Conservation (phyloP, 2,888 invertebrate species). For the Diadegma fenestrale region DNA sequence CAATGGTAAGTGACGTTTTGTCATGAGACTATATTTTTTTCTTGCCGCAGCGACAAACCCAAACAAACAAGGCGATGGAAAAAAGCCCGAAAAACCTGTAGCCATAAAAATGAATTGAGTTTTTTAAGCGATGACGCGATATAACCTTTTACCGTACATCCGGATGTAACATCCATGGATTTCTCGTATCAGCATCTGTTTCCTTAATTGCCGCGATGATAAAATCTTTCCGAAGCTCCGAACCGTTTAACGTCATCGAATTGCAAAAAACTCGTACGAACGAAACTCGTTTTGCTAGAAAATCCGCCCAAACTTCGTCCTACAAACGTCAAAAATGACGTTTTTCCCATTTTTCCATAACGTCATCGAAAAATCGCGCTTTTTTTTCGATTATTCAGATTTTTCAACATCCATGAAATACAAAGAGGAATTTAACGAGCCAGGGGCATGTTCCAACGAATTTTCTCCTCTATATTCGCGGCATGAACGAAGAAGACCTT, state of each 20-base stretch:
- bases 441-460: slow-evolving; percentile 56
- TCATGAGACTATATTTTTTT: neutral
- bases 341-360: neutral
- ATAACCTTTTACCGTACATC: slow-evolving; percentile 54
- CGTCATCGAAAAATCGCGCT: neutral
- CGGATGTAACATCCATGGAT: slow-evolving; percentile 55
- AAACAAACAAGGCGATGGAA: neutral
- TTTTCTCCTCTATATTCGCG: slow-evolving; percentile 78
- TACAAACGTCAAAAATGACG: neutral
- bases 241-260: neutral
- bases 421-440: neutral
- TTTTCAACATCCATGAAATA: slow-evolving; percentile 48
- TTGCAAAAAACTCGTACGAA: neutral
- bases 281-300: neutral
- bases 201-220: slow-evolving; percentile 50
- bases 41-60: neutral
- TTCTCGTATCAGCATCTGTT: slow-evolving; percentile 59
- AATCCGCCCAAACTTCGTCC: neutral
- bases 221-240: neutral
- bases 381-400: slow-evolving; percentile 39
- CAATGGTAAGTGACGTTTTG: slow-evolving; percentile 56
- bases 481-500: slow-evolving; percentile 92
- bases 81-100: neutral
- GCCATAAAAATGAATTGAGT: neutral
- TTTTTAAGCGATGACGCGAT: slow-evolving; percentile 4